Base-by-base conservation (phyloP, 2,113 vertebrate genomes). In the Eolophus roseicapilla region DNA sequence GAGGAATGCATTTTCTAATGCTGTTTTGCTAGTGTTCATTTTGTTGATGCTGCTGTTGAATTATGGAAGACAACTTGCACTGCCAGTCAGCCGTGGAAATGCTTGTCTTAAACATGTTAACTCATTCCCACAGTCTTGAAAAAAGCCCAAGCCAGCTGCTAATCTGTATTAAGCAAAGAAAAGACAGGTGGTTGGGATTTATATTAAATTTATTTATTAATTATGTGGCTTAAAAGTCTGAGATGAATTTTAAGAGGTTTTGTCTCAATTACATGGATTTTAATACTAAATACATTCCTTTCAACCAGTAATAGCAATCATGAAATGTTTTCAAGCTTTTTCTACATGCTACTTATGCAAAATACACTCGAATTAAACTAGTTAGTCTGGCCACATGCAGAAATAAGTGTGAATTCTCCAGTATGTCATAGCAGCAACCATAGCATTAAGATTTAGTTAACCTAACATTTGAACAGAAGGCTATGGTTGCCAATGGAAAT, bases 61-160 rank as follows among this genome's bases (percentile, higher is more conserved):
- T 87, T 89, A 73, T 67, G 50, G 60, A 94, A 78, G 60, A 69
- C 39, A 88, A 81, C 71, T 88, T 95, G 64, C 67, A 88, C 62
- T 80, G 75, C 85, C 93, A 96, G 71, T 93, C 74, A 93, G 90
- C 80, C 14, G 0, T 68, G 62, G 70, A 96, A 95, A 96, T 90
- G 64, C 75, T 88, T 74, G 35, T 83, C 90, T 90, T 79, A 87
- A 93, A 93, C 31, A 90, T 18, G 33, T 88, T 86, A 87, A 82
- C 57, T 95, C 60, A 91, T 95, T 97, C 83, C 71, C 93, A 95
- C 84, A 96, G 76, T 78, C 81, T 69, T 89, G 77, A 96, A 37
- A 92, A 95, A 90, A 91, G n/a, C 81, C 90, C 90, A 88, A 94
- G 65, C 41, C 95, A 97, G 65, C 77, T 94, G 86, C 62, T 93